Evolutionary conservation across 2,113 vertebrate genomes (phyloP).

Genomic region (Eolophus roseicapilla): DNA sequence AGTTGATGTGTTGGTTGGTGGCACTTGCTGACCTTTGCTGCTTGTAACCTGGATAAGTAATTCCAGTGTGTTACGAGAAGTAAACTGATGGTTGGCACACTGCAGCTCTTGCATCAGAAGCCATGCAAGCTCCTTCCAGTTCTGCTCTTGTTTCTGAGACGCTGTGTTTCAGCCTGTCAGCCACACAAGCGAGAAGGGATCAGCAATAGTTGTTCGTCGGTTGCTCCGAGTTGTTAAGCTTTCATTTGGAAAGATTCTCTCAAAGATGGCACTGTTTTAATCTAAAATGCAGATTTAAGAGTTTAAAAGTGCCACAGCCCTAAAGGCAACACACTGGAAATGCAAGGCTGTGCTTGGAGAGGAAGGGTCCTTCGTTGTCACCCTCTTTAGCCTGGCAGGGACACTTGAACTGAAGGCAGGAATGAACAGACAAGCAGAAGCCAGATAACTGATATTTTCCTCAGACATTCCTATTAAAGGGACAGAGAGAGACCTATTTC

Average conservation of each 20-base stretch:
- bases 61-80: not conserved
- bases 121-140: not conserved
- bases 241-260: not conserved
- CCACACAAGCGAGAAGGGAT: not conserved
- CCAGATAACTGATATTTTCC: not conserved
- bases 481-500: not conserved
- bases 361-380: not conserved
- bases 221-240: not conserved
- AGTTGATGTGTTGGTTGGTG: not conserved
- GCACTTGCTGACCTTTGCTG: not conserved
- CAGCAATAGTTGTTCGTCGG: not conserved
- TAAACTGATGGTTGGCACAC: not conserved
- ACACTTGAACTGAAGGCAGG: not conserved
- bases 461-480: not conserved
- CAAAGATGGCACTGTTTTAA: not conserved
- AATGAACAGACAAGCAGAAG: not conserved
- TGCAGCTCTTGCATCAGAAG: not conserved
- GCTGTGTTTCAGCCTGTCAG: not conserved
- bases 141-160: not conserved
- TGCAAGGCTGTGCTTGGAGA: not conserved
- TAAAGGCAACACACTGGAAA: not conserved
- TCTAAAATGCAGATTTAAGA: not conserved
- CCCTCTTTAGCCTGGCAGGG: rapidly evolving
- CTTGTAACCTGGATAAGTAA: not conserved
- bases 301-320: not conserved